Conservation (phyloP, 2,888 invertebrate genomes). For the Drosophila melanosoma region DNA sequence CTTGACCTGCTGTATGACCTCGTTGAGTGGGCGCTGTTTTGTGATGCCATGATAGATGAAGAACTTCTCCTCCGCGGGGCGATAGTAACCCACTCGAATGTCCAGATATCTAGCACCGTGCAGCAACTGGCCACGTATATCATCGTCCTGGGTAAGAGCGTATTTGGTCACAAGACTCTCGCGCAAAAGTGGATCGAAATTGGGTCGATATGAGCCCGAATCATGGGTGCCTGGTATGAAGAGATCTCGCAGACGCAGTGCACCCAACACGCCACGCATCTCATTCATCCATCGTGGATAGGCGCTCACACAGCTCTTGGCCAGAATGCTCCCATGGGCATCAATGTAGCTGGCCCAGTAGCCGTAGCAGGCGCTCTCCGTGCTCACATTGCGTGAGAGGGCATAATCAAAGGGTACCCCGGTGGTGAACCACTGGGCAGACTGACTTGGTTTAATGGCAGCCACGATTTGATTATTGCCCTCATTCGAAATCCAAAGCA, state of each 20-base stretch:
- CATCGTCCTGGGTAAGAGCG: slow-evolving; percentile 87
- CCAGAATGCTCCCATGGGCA: slow-evolving; percentile 79
- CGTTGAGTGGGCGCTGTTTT: slow-evolving; percentile 85
- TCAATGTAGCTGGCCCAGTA: slow-evolving; percentile 84
- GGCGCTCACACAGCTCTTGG: slow-evolving; percentile 85
- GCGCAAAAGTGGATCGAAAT: slow-evolving; percentile 81
- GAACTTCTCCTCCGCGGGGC: slow-evolving; percentile 82
- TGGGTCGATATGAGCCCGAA: slow-evolving; percentile 87
- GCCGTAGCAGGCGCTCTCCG: slow-evolving; percentile 82
- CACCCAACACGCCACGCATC: slow-evolving; percentile 84
- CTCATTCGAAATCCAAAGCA: slow-evolving; percentile 81
- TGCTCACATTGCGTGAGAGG: slow-evolving; percentile 77
- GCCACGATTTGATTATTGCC: slow-evolving; percentile 77
- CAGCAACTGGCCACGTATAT: slow-evolving; percentile 87
- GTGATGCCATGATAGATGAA: slow-evolving; percentile 87
- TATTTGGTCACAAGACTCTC: slow-evolving; percentile 86
- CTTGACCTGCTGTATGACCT: slow-evolving; percentile 86
- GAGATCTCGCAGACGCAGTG: slow-evolving; percentile 86
- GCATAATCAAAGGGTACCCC: slow-evolving; percentile 82
- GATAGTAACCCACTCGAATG: slow-evolving; percentile 87
- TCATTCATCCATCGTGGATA: slow-evolving; percentile 88
- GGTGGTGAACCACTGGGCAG: slow-evolving; percentile 83
- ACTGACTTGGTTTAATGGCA: slow-evolving; percentile 74
- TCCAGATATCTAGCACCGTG: slow-evolving; percentile 88
- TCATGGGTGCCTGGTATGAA: slow-evolving; percentile 91